phyloP scores from a whole-genome alignment of 2,797 vertebrate genomes.

The Danio jaintianensis region DNA sequence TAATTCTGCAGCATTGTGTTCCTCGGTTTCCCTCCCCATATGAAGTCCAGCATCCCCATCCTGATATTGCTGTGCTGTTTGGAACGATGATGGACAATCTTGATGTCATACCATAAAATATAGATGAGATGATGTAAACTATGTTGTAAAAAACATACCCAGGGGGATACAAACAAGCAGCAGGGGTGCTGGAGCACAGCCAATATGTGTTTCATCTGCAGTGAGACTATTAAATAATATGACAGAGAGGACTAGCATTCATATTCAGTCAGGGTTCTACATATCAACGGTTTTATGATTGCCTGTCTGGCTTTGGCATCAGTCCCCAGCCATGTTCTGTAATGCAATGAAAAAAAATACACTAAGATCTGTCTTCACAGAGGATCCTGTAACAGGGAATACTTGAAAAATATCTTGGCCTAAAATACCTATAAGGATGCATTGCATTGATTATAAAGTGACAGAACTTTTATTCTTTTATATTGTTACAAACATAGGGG shows the following conservation, averaged over 20 bases:
- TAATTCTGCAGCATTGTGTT: background rate
- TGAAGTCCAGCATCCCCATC: background rate
- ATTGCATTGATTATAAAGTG: too few relatives aligned
- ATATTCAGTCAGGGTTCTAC: constrained; percentile 40
- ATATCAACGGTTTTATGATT: constrained; percentile 43
- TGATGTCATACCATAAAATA: constrained; percentile 24
- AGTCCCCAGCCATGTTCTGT: constrained; percentile 26
- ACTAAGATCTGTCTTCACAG: background rate
- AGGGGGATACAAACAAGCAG: constrained; percentile 8
- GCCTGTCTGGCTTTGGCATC: constrained; percentile 27
- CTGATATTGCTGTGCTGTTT: constrained; percentile 17
- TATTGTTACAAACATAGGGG: too few relatives aligned
- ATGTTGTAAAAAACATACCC: constrained; percentile 21
- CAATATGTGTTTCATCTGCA: constrained; percentile 31
- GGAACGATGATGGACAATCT: background rate
- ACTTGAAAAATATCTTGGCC: background rate
- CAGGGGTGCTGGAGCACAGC: constrained; percentile 3
- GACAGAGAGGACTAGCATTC: constrained; percentile 20
- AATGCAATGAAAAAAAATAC: background rate
- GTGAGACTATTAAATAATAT: constrained; percentile 32
- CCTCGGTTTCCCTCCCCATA: background rate
- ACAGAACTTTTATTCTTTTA: too few relatives aligned
- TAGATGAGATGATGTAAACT: constrained; percentile 19
- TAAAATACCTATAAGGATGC: background rate
- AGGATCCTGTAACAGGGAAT: background rate